Conservation (phyloP, 1,140 invertebrate genomes). For the Tetragonula clypearis region DNA sequence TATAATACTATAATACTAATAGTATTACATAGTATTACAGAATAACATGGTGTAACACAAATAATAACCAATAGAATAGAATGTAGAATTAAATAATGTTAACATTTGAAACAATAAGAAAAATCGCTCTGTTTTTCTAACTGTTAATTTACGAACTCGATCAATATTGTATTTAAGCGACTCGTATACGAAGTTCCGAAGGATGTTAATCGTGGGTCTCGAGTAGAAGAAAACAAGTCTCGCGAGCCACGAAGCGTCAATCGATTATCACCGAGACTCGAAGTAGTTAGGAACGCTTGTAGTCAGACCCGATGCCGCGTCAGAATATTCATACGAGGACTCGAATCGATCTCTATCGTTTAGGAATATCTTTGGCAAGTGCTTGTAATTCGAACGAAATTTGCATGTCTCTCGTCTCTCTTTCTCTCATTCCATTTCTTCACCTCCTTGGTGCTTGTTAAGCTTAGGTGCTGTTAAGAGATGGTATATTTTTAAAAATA, state of each 20-base stretch:
- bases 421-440: not conserved
- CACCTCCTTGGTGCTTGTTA: too few species aligned
- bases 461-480: too few species aligned
- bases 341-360: slow-evolving; percentile 2
- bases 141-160: not conserved
- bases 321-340: slow-evolving; percentile 32
- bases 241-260: not conserved
- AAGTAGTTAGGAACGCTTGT: slow-evolving; percentile 23
- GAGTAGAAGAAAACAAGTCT: not conserved
- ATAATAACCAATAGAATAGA: too few species aligned
- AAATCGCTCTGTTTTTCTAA: too few species aligned
- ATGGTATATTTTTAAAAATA: too few species aligned
- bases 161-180: not conserved
- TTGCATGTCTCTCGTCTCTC: slow-evolving; percentile 12
- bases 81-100: too few species aligned
- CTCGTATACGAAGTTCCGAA: not conserved
- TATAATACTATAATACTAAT: too few species aligned
- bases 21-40: too few species aligned
- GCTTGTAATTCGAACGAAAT: slow-evolving; percentile 6
- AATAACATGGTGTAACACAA: too few species aligned
- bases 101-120: too few species aligned
- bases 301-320: not conserved
- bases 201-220: not conserved
- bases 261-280: slow-evolving; percentile 4
- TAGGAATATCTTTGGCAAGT: slow-evolving; percentile 4